Conservation (phyloP, 1,140 invertebrate species). For the Aporrectodea caliginosa region DNA sequence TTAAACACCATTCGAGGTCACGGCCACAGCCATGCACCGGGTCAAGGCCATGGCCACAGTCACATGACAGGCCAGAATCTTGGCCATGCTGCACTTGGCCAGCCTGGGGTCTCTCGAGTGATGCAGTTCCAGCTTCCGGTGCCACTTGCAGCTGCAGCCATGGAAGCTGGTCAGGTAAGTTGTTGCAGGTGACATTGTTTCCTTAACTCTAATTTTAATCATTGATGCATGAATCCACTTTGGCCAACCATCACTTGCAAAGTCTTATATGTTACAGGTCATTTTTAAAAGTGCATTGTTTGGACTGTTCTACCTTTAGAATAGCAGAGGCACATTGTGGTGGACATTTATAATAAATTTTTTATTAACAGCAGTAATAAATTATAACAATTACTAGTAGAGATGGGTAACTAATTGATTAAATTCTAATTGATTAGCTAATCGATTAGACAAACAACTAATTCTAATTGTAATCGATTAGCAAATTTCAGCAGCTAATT, state of each 20-base stretch:
- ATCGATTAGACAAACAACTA: no score
- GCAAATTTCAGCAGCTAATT: no score
- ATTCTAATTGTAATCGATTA: no score
- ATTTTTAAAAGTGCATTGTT: no score
- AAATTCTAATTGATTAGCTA: no score
- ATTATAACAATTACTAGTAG: no score
- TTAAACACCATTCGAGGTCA: no score
- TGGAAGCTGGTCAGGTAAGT: background rate
- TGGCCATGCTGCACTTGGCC: background rate
- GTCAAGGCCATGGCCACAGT: no score
- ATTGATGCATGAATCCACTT: background rate
- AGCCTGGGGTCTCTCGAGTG: background rate
- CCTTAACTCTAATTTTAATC: background rate
- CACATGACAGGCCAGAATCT: no score
- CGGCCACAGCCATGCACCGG: background rate
- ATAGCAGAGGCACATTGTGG: background rate
- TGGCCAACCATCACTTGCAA: background rate
- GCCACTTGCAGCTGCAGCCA: background rate
- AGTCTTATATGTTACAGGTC: background rate
- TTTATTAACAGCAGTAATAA: background rate
- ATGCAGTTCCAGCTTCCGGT: background rate
- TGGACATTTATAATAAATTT: background rate
- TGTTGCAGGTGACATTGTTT: background rate
- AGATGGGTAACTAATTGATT: no score
- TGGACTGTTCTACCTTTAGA: background rate